Base-by-base conservation (phyloP, 2,797 vertebrate genomes). In the Salarias fasciatus region DNA sequence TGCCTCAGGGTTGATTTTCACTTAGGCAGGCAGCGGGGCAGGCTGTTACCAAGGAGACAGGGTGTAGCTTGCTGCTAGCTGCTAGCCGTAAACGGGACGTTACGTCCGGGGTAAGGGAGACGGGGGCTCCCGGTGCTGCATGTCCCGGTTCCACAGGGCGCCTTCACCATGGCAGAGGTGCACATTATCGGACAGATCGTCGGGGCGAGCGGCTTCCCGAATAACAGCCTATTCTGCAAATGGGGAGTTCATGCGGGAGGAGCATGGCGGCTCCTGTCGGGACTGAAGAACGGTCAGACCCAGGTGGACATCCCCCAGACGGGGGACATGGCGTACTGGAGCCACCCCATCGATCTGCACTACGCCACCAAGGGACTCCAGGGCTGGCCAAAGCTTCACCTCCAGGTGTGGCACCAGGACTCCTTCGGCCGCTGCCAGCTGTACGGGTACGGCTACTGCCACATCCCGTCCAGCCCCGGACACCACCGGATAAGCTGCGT, bases 351-450 rank as follows among this genome's bases (percentile, higher is more conserved):
- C 0, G 96, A 98, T 37, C 80, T 97, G 53, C 96, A 97, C 80
- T 97, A 93, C 29, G 90, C 95, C 11, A 96, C 95, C 18, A 96
- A 95, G 66, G 96, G 96, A 8, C 90, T 98, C 1, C 96, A 98
- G 75, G 96, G 96, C 66, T 97, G 96, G 96, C 96, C 96, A 5
- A 95, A 95, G 69, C 73, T 97, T 0, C 94, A 96, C 64, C 75
- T 97, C 30, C 95, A 97, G 57, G 95, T 97, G 40, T 97, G 95
- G 95, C 93, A 95, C 80, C 95, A 96, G 80, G 96, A 97, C 80
- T 88, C 87, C 1, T 95, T 95, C 3, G 95, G 95, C 0, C 93
- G 95, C 49, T 94, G 92, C 63, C 90, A 96, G 77, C 51, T 97
- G 6, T 94, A 88, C 5, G 95, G 95, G 8, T 97, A 97, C 36